These are phyloP conservation scores for Lasioglossum malachurum DNA, from an alignment of 2,888 invertebrate species.

Conservation along the genomic window DNA sequence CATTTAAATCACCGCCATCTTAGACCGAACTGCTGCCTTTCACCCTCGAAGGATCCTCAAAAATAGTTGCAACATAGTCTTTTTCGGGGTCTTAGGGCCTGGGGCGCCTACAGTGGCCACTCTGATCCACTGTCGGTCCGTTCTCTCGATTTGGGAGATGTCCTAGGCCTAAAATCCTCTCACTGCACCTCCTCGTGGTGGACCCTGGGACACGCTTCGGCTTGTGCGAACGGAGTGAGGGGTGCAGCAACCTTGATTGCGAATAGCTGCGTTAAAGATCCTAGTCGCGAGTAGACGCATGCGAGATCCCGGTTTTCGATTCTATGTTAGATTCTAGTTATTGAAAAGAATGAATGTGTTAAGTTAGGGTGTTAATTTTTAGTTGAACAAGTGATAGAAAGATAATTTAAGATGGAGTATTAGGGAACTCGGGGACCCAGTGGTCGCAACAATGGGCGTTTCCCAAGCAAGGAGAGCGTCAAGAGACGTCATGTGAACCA, in stretches of 20 bases:
- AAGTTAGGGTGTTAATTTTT: not conserved
- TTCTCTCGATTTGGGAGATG: too few relatives aligned
- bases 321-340: too few relatives aligned
- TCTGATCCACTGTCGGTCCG: too few relatives aligned
- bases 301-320: not conserved
- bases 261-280: not conserved
- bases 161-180: too few relatives aligned
- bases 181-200: too few relatives aligned
- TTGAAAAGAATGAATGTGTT: too few relatives aligned
- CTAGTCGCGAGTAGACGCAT: not conserved
- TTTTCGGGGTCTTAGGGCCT: too few relatives aligned
- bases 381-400: not conserved
- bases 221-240: too few relatives aligned
- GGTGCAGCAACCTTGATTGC: too few relatives aligned
- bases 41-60: not conserved
- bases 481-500: constrained; percentile 73
- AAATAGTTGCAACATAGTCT: not conserved
- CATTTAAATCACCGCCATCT: constrained; percentile 60
- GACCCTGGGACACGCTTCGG: too few relatives aligned
- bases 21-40: not conserved
- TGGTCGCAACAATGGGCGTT: not conserved
- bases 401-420: not conserved
- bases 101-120: too few relatives aligned
- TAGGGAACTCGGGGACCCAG: not conserved
- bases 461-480: not conserved